These are phyloP conservation scores for Trachurus trachurus DNA, from an alignment of 2,797 vertebrate genomes.

Conservation along the genomic window DNA sequence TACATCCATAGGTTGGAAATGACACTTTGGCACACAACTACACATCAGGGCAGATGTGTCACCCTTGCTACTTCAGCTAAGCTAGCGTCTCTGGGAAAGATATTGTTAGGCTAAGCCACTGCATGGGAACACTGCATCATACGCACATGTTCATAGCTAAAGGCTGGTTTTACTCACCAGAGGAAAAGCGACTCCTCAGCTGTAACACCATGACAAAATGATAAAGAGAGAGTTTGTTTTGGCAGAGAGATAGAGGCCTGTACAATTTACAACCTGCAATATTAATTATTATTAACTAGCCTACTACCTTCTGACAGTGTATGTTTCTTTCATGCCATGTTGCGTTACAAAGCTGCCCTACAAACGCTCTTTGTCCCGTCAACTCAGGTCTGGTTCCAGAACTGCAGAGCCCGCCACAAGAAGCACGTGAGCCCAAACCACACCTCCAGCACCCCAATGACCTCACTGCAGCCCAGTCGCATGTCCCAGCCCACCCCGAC, in stretches of 20 bases:
- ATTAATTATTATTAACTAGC: no score
- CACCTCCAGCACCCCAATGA: constrained; percentile 85
- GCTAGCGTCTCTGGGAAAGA: not conserved
- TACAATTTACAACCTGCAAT: fast-evolving
- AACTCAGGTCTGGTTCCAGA: constrained; percentile 97
- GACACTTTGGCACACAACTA: not conserved
- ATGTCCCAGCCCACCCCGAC: constrained; percentile 88
- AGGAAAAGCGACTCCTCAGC: not conserved
- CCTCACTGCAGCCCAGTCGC: constrained; percentile 87
- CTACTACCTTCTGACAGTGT: not conserved
- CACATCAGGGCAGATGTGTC: not conserved
- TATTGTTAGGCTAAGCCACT: not conserved
- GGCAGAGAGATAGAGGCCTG: not conserved
- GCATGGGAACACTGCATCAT: not conserved
- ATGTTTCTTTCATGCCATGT: not conserved
- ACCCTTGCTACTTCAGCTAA: not conserved
- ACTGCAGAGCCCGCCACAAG: constrained; percentile 97
- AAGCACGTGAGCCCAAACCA: constrained; percentile 96
- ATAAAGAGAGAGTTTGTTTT: not conserved
- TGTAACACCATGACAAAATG: not conserved
- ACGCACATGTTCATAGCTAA: not conserved
- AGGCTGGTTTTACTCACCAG: constrained; percentile 13
- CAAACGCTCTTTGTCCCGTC: constrained; percentile 28
- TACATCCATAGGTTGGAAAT: not conserved
- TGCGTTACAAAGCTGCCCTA: not conserved